Evolutionary conservation across 2,888 invertebrate genomes (phyloP).

Genomic region (Torymus tubicola): DNA sequence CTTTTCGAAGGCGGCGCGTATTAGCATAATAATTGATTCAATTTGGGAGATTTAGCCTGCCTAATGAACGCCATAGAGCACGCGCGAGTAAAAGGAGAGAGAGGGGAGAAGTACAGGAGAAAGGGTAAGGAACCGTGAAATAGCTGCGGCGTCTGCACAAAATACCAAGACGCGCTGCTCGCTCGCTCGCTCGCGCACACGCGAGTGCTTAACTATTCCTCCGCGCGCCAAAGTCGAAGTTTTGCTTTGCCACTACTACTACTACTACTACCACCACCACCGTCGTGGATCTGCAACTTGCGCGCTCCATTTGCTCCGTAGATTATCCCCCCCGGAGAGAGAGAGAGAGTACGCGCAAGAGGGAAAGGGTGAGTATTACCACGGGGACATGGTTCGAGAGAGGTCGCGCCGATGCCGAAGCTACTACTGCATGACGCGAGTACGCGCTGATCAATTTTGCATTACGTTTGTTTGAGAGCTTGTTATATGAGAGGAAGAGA

Average conservation of each 20-base stretch:
- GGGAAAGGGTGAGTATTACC: too few relatives aligned
- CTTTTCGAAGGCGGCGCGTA: constrained; percentile 68
- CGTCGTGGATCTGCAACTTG: constrained; percentile 30
- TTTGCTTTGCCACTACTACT: constrained; percentile 36
- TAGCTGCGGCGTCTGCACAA: constrained; percentile 63
- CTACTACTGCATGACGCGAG: too few relatives aligned
- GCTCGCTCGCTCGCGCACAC: too few relatives aligned
- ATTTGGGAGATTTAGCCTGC: constrained; percentile 72
- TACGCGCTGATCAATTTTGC: constrained; percentile 3
- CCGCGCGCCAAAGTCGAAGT: constrained; percentile 32
- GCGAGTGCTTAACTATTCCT: constrained; percentile 47
- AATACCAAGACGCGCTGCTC: constrained; percentile 42
- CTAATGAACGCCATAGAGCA: constrained; percentile 72
- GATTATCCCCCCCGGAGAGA: constrained; percentile 25
- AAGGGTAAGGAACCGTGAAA: constrained; percentile 72
- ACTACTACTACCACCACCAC: neutral
- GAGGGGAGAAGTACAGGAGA: constrained; percentile 59
- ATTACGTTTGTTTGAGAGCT: neutral
- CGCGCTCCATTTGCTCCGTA: constrained; percentile 51
- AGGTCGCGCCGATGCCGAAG: too few relatives aligned
- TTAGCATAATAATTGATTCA: constrained; percentile 75
- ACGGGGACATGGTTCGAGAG: too few relatives aligned
- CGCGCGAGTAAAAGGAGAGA: neutral
- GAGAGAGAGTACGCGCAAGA: too few relatives aligned
- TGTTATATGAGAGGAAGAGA: too few relatives aligned